Evolutionary conservation across 1,140 invertebrate species (phyloP).

Genomic region (Chlorops oryzae): DNA sequence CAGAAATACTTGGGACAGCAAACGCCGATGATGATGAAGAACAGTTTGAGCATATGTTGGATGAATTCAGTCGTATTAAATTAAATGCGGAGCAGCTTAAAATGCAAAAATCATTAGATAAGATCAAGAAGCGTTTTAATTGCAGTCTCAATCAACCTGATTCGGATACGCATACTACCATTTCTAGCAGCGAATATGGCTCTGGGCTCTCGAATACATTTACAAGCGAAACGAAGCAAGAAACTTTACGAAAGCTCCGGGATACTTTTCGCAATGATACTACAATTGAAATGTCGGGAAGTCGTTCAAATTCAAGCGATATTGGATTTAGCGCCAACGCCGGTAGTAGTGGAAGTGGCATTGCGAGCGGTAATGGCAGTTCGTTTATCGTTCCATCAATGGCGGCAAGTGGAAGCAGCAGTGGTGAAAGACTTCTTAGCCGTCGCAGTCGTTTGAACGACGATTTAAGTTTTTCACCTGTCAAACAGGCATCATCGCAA

Average conservation of each 20-base stretch:
- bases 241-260: no score
- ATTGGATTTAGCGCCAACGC: not conserved
- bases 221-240: no score
- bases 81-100: conserved; percentile 35
- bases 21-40: conserved; percentile 43
- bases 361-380: no score
- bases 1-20: conserved; percentile 34
- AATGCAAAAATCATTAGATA: conserved; percentile 42
- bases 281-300: no score
- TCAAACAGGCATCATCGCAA: conserved; percentile 25
- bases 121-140: conserved; percentile 38
- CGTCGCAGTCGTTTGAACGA: conserved; percentile 43
- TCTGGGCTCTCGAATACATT: no score
- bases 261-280: no score
- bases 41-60: conserved; percentile 42
- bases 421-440: conserved; percentile 34
- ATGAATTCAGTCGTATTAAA: conserved; percentile 29
- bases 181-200: no score
- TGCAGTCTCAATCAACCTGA: conserved; percentile 22
- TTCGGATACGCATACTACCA: no score
- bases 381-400: conserved; percentile 3
- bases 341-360: conserved; percentile 6
- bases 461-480: conserved; percentile 38
- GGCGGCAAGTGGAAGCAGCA: conserved; percentile 15
- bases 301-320: no score